Conservation (phyloP, 2,113 vertebrate species). For the Oreochromis tanganicae region DNA sequence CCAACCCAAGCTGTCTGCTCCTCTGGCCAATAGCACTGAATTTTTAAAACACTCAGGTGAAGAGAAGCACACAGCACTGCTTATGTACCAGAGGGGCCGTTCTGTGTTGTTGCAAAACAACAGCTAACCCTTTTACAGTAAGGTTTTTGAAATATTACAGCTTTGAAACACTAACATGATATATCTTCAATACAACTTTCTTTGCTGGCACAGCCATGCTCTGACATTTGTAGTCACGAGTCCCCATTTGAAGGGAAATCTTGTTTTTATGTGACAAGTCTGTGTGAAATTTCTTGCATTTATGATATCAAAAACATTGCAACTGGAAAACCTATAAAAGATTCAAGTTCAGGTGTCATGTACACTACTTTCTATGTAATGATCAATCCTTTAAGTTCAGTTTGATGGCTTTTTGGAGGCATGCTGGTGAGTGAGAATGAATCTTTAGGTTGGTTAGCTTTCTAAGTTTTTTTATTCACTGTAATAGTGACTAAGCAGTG, state of each 20-base stretch:
- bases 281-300: neutral
- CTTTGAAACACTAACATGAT: neutral
- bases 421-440: neutral
- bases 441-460: neutral
- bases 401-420: fast-evolving
- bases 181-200: neutral
- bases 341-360: neutral
- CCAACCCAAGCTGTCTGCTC: neutral
- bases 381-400: neutral
- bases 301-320: neutral
- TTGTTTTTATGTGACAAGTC: neutral
- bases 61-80: neutral
- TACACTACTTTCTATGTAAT: neutral
- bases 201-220: neutral
- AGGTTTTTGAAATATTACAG: neutral
- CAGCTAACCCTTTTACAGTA: neutral
- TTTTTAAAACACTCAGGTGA: neutral
- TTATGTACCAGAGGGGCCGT: neutral
- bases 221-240: neutral
- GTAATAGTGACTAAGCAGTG: neutral
- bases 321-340: neutral
- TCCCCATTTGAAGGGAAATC: neutral
- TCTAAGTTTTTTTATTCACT: neutral
- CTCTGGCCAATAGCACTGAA: neutral
- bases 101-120: neutral